Evolutionary conservation across 2,797 vertebrate genomes (phyloP).

Genomic region (Melanotaenia parkinsoni): DNA sequence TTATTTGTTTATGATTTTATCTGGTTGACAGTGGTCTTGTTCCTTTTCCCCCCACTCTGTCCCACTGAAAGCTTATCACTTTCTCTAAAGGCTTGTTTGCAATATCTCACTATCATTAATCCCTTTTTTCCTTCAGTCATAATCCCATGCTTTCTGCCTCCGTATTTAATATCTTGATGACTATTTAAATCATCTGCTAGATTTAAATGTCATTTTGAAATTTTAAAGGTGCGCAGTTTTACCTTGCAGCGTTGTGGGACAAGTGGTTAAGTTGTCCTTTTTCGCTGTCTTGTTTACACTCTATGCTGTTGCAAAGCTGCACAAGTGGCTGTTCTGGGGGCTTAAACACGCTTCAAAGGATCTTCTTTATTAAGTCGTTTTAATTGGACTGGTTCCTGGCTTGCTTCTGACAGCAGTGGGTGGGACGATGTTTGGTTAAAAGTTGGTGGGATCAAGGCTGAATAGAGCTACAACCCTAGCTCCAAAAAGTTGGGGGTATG

Average conservation of each 20-base stretch:
- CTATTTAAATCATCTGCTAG: constrained; percentile 1
- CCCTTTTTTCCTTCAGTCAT: constrained; percentile 11
- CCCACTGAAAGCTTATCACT: constrained; percentile 25
- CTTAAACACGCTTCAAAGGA: constrained; percentile 58
- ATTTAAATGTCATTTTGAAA: constrained; percentile 17
- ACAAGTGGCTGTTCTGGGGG: constrained; percentile 44
- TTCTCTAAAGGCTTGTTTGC: constrained; percentile 29
- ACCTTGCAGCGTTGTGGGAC: constrained; percentile 25
- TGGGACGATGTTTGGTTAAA: constrained; percentile 32
- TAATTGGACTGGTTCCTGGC: constrained; percentile 58
- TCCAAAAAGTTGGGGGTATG: not conserved
- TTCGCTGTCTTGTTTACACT: constrained; percentile 23
- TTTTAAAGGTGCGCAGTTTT: constrained; percentile 12
- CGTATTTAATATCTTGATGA: not conserved
- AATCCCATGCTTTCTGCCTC: constrained; percentile 29
- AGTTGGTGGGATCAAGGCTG: constrained; percentile 41
- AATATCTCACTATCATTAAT: constrained; percentile 31
- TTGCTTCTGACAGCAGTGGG: constrained; percentile 38
- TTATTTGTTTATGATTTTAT: constrained; percentile 27
- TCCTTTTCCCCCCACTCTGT: constrained; percentile 13
- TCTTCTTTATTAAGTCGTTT: constrained; percentile 67
- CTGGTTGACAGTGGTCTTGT: constrained; percentile 11
- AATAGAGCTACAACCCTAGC: not conserved
- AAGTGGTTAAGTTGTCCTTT: constrained; percentile 22
- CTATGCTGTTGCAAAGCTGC: constrained; percentile 27